These are phyloP conservation scores for Cylindroiulus punctatus DNA, from an alignment of 2,888 invertebrate genomes.

Conservation along the genomic window DNA sequence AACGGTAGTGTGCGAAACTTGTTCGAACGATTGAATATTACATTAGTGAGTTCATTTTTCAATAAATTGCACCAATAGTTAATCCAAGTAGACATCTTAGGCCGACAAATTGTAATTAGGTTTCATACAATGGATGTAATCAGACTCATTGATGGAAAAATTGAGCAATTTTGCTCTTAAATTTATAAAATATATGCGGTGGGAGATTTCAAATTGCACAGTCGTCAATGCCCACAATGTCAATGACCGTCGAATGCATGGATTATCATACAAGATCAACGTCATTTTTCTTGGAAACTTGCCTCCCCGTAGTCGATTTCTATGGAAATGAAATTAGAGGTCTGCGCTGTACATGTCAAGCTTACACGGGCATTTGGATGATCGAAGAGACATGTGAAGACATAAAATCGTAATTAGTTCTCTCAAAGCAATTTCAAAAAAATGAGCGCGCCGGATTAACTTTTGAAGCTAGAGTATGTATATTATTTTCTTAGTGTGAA, in stretches of 20 bases:
- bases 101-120: slow-evolving; percentile 1
- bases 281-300: slow-evolving; percentile 29
- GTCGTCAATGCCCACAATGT: neutral
- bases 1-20: neutral
- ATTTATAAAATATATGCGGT: slow-evolving; percentile 43
- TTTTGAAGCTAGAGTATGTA: no score
- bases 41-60: neutral
- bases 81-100: neutral
- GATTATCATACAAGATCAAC: slow-evolving; percentile 28
- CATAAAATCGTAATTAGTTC: neutral
- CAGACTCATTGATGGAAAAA: slow-evolving; percentile 40
- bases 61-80: neutral
- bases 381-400: neutral
- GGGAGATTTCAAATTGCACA: slow-evolving; percentile 23
- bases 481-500: no score
- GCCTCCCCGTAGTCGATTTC: neutral
- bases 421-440: neutral
- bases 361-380: neutral
- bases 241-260: slow-evolving; percentile 9
- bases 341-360: neutral
- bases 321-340: neutral
- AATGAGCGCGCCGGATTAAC: neutral
- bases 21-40: slow-evolving; percentile 10
- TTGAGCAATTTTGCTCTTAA: slow-evolving; percentile 43
- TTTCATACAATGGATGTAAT: slow-evolving; percentile 5